phyloP scores from a whole-genome alignment of 1,140 invertebrate genomes.

The Megalonaias nervosa region DNA sequence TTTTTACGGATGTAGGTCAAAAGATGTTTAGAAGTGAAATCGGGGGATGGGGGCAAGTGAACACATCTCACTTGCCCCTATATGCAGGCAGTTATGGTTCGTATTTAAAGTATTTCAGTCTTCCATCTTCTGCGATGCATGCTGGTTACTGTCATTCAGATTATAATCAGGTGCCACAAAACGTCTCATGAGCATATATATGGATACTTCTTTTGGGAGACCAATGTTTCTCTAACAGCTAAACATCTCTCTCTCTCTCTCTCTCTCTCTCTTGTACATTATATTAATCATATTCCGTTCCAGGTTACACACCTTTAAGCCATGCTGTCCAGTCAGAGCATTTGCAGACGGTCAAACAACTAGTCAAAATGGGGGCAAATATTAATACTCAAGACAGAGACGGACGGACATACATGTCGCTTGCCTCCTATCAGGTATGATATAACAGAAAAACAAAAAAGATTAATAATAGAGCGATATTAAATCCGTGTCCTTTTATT shows the following conservation, averaged over 20 bases:
- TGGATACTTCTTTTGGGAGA: background rate
- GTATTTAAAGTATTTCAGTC: too few relatives aligned
- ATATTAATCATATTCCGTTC: background rate
- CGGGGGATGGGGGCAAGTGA: too few relatives aligned
- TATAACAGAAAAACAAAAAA: background rate
- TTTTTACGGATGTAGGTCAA: too few relatives aligned
- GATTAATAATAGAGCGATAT: background rate
- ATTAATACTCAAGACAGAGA: conserved; percentile 58
- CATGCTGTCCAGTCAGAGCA: conserved; percentile 53
- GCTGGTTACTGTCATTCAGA: background rate
- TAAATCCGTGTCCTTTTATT: too few relatives aligned
- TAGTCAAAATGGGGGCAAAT: conserved; percentile 64
- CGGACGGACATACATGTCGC: conserved; percentile 56
- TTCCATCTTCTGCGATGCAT: background rate
- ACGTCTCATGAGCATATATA: background rate
- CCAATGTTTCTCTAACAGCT: background rate
- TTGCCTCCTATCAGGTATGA: conserved; percentile 63
- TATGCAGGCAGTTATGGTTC: too few relatives aligned
- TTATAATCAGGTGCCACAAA: background rate
- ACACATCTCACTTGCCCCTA: too few relatives aligned
- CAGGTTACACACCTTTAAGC: conserved; percentile 59
- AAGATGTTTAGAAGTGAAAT: too few relatives aligned
- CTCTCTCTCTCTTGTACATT: too few relatives aligned
- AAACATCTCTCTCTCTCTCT: too few relatives aligned
- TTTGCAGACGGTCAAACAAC: conserved; percentile 51